A percentile compares a stretch with the other conserved stretches of the same genome.
phyloP scores from a whole-genome alignment of 2,888 invertebrate species.

The Xylota sylvarum region DNA sequence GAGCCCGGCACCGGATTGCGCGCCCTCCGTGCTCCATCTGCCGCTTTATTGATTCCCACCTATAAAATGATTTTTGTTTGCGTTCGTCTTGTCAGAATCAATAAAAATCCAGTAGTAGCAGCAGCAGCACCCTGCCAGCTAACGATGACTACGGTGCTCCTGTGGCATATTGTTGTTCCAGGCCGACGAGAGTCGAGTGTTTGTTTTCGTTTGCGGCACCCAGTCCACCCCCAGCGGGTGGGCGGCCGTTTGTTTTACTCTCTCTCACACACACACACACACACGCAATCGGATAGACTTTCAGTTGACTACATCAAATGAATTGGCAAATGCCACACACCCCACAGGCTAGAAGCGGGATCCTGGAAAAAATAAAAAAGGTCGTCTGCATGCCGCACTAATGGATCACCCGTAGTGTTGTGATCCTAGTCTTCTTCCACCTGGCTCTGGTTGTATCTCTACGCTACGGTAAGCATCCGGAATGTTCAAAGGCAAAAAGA shows the following conservation, averaged over 20 bases:
- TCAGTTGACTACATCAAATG: conserved; percentile 57
- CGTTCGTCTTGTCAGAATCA: conserved; percentile 76
- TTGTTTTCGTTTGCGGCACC: conserved; percentile 49
- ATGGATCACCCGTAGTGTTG: conserved; percentile 62
- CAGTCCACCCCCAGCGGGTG: conserved; percentile 56
- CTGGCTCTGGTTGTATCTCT: conserved; percentile 29
- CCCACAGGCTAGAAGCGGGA: conserved; percentile 42
- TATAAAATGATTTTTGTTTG: conserved; percentile 73
- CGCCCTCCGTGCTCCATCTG: conserved; percentile 6
- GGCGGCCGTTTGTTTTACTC: conserved; percentile 56
- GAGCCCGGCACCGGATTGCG: not conserved
- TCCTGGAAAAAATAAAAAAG: conserved; percentile 63
- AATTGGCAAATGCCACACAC: conserved; percentile 67
- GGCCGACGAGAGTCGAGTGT: conserved; percentile 42
- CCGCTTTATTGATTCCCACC: conserved; percentile 69
- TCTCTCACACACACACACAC: conserved; percentile 30
- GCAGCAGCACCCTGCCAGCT: conserved; percentile 2
- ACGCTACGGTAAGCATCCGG: conserved; percentile 57
- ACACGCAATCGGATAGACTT: not conserved
- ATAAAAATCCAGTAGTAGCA: conserved; percentile 62
- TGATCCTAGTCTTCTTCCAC: conserved; percentile 53
- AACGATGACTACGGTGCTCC: too few relatives aligned
- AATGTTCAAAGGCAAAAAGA: conserved; percentile 50
- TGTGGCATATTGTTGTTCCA: conserved; percentile 33
- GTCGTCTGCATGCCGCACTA: conserved; percentile 49